A percentile compares a stretch with the other conserved stretches of the same genome.
Conservation (phyloP, 2,888 invertebrate genomes). For the Sphaerophoria rueppellii region DNA sequence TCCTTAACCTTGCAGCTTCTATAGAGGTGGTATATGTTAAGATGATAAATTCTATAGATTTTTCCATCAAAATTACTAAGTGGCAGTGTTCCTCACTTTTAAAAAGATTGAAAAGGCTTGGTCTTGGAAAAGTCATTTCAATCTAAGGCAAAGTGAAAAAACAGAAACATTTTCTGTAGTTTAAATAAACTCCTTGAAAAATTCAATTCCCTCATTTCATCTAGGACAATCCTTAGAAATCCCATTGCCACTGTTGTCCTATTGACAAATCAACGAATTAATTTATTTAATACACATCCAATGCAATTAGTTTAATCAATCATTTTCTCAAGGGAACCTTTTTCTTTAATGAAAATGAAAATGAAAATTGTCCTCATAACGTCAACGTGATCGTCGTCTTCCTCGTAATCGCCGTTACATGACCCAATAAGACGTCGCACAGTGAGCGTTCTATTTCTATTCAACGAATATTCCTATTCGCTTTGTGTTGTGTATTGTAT, state of each 20-base stretch:
- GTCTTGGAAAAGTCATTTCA: too few relatives aligned
- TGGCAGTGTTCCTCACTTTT: too few relatives aligned
- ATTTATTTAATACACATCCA: constrained; percentile 43
- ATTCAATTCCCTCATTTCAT: background rate
- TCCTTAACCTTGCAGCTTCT: too few relatives aligned
- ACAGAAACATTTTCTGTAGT: too few relatives aligned
- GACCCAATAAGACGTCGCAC: constrained; percentile 9
- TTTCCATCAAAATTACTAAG: too few relatives aligned
- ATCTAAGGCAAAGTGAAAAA: too few relatives aligned
- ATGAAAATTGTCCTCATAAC: constrained; percentile 38
- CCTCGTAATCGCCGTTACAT: too few relatives aligned
- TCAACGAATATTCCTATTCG: background rate
- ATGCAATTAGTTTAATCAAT: constrained; percentile 52
- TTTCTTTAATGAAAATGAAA: constrained; percentile 6
- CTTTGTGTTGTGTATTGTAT: constrained; percentile 2
- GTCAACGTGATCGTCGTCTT: too few relatives aligned
- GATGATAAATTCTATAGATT: too few relatives aligned
- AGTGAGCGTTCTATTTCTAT: background rate
- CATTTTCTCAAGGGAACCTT: constrained; percentile 41
- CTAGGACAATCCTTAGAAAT: background rate
- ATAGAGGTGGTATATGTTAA: too few relatives aligned
- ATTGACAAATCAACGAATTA: constrained; percentile 27
- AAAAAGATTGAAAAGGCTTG: too few relatives aligned
- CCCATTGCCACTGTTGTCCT: background rate
- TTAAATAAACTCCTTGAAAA: too few relatives aligned